These are phyloP conservation scores for Aphidius ervi DNA, from an alignment of 1,140 invertebrate genomes.

Conservation along the genomic window DNA sequence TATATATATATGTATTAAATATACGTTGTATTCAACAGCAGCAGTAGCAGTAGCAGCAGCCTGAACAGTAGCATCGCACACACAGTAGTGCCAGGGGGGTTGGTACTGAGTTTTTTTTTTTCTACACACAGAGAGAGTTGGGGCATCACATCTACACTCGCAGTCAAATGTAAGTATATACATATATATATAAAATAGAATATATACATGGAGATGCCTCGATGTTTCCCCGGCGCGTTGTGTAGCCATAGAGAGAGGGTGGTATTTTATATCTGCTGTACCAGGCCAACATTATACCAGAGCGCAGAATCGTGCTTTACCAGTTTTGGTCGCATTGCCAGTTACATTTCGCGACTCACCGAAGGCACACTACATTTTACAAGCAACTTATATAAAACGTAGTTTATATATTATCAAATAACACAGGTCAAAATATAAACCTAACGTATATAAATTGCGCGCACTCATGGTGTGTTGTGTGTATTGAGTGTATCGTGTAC, in stretches of 20 bases:
- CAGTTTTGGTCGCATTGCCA: conserved; percentile 37
- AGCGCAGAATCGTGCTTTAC: conserved; percentile 40
- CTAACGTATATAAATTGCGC: no score
- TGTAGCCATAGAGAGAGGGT: conserved; percentile 25
- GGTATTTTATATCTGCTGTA: conserved; percentile 39
- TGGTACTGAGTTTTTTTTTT: conserved; percentile 3
- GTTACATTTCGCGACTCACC: conserved; percentile 46
- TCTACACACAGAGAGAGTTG: not conserved
- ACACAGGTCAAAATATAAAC: no score
- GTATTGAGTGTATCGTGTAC: no score
- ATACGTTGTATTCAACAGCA: no score
- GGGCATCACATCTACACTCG: no score
- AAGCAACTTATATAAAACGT: not conserved
- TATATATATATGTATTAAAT: not conserved
- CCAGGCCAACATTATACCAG: conserved; percentile 32
- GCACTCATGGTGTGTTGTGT: no score
- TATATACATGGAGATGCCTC: conserved; percentile 11
- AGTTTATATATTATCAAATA: not conserved
- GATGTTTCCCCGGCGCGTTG: conserved; percentile 17
- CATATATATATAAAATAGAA: not conserved
- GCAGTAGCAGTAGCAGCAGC: not conserved
- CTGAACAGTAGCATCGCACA: no score
- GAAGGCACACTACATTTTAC: conserved; percentile 24
- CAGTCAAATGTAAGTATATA: not conserved
- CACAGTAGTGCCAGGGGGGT: not conserved